Evolutionary conservation across 2,888 invertebrate genomes (phyloP), one percentile per base, ranked within the genome.

Genomic region (Tetragnatha montana): DNA sequence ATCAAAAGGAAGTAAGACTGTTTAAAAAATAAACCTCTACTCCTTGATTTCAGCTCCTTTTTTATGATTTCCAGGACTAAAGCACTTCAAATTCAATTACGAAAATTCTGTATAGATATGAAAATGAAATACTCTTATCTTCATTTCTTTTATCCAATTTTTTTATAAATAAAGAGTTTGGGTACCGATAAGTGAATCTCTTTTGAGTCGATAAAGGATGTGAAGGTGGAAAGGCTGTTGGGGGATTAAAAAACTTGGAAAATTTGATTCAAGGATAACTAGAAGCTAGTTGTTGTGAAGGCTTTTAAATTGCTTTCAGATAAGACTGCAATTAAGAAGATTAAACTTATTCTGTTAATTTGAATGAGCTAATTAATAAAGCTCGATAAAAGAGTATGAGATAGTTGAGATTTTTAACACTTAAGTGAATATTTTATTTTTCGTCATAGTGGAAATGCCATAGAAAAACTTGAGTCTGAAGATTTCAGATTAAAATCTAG

Each of bases 281-380:
- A 70, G 47, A 47, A 70, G 49, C 47, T n/a, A 22, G 49, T 22
- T 69, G 47, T 51, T 22, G 60, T 60, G 60, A 47, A 8, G 35
- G 51, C 10, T n/a, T 47, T 19, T 81, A 70, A 81, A 70, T n/a
- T 81, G 70, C 78, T 78, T 60, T 14, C 80, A 47, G 80, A 81
- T 81, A 81, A 68, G 80, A 19, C 47, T 70, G 47, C 69, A 47
- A 81, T 81, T 81, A 69, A 68, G n/a, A 19, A 81, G 80, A 81
- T 81, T 70, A 81, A 70, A 81, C 70, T 81, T 81, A 81, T 81
- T 81, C 69, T 19, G 70, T 81, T 81, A 81, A 81, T 81, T 81
- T 70, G 35, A 35, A 19, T 70, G 17, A 19, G 70, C 22, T 81
- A 81, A 81, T 81, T 69, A 81, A 81, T 78, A 78, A 78, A 51